phyloP scores from a whole-genome alignment of 92 coral and sea anemone genomes.

The Nematostella vectensis region DNA sequence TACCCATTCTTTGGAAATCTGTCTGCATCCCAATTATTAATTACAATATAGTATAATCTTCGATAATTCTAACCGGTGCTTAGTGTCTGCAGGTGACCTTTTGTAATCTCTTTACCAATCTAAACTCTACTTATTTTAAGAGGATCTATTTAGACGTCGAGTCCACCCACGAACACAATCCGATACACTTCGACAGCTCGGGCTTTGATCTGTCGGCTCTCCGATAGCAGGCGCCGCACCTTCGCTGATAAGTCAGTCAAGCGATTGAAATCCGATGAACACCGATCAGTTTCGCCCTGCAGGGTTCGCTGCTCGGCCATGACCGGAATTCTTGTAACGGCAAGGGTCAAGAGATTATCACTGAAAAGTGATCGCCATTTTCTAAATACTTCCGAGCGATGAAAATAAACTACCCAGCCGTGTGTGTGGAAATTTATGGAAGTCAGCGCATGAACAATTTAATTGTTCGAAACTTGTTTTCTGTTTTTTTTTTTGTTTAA shows the following conservation, averaged over 20 bases:
- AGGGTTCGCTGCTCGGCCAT: slow-evolving; percentile 3
- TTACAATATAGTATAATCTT: too few species aligned
- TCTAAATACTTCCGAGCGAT: slow-evolving; percentile 21
- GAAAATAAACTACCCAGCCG: slow-evolving; percentile 4
- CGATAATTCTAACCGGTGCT: too few species aligned
- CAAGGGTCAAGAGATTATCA: not conserved
- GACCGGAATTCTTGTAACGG: slow-evolving; percentile 22
- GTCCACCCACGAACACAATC: slow-evolving; percentile 50
- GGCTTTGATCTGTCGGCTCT: slow-evolving; percentile 20
- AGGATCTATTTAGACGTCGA: too few species aligned
- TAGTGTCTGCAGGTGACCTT: too few species aligned
- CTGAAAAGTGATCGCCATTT: slow-evolving; percentile 7
- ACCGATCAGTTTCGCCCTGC: slow-evolving; percentile 8
- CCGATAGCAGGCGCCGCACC: slow-evolving; percentile 41
- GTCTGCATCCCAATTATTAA: too few species aligned
- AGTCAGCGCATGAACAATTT: too few species aligned
- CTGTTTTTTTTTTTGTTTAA: too few species aligned
- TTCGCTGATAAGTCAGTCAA: slow-evolving; percentile 33
- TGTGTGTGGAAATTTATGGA: too few species aligned
- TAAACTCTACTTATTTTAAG: too few species aligned
- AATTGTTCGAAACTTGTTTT: too few species aligned
- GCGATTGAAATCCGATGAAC: slow-evolving; percentile 18
- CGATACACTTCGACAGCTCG: slow-evolving; percentile 20
- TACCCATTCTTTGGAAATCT: too few species aligned
- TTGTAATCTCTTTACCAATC: too few species aligned